Evolutionary conservation across 2,797 vertebrate species (phyloP).

Genomic region (Cynodonichthys magdalenae): DNA sequence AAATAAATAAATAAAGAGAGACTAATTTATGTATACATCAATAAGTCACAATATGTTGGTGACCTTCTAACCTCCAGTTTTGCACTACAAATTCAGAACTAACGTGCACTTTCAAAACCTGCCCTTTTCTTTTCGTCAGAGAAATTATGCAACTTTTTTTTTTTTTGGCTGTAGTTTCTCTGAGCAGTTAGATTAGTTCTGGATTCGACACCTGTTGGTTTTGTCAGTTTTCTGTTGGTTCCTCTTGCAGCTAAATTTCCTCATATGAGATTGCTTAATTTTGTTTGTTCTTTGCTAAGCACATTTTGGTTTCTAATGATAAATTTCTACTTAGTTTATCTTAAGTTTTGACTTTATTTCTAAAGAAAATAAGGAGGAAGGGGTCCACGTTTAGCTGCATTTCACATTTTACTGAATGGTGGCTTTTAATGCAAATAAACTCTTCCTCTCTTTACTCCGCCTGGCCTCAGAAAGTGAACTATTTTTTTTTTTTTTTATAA

Average conservation of each 20-base stretch:
- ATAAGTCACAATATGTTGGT: background rate
- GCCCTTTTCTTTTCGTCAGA: no score
- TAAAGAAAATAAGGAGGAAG: background rate
- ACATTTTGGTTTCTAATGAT: conserved; percentile 1
- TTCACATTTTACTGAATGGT: background rate
- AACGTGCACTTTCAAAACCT: no score
- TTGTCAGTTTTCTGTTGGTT: background rate
- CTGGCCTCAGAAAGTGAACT: background rate
- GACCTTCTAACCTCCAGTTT: background rate
- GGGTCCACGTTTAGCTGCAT: no score
- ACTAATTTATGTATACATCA: no score
- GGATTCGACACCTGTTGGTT: background rate
- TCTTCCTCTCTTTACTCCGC: background rate
- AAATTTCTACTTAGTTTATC: background rate
- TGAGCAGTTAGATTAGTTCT: background rate
- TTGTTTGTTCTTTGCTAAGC: background rate
- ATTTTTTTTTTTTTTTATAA: background rate
- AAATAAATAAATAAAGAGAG: no score
- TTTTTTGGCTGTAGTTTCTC: background rate
- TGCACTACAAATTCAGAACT: no score
- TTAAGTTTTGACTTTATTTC: no score
- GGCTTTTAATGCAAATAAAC: background rate
- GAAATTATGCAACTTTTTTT: no score
- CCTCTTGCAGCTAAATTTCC: background rate
- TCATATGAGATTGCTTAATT: conserved; percentile 1